A percentile compares a stretch with the other conserved stretches of the same genome.
phyloP scores from a whole-genome alignment of 1,140 invertebrate species.

The Piezodorus guildinii region DNA sequence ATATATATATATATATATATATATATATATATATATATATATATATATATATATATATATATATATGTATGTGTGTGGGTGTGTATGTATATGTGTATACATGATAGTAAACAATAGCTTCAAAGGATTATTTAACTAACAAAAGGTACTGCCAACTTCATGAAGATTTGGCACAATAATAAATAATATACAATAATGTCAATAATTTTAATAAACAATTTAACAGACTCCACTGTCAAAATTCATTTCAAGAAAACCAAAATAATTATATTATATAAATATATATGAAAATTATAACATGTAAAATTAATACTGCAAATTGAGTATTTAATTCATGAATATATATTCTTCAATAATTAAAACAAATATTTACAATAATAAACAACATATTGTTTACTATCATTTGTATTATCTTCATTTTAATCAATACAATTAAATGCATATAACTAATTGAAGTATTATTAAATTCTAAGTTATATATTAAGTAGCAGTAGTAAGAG shows the following conservation, averaged over 20 bases:
- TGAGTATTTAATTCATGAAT: conserved; percentile 5
- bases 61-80: neutral
- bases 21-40: neutral
- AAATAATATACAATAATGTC: neutral
- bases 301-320: neutral
- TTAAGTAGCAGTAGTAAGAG: conserved; percentile 2
- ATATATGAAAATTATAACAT: neutral
- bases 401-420: neutral
- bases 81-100: neutral
- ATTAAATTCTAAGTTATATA: neutral
- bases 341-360: neutral
- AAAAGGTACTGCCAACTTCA: neutral
- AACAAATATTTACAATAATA: conserved; percentile 3
- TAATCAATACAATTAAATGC: neutral
- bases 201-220: conserved; percentile 1
- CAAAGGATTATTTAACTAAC: neutral
- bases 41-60: neutral
- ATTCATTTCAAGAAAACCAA: neutral
- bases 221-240: neutral
- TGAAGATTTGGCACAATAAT: neutral
- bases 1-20: no score
- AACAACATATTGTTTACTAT: conserved; percentile 13
- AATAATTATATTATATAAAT: neutral
- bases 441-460: neutral
- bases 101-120: conserved; percentile 4